Evolutionary conservation across 30 jellyfish, hydroid and myxozoan species (phyloP).

Genomic region (Aurelia aurita complex sp. Pacific): DNA sequence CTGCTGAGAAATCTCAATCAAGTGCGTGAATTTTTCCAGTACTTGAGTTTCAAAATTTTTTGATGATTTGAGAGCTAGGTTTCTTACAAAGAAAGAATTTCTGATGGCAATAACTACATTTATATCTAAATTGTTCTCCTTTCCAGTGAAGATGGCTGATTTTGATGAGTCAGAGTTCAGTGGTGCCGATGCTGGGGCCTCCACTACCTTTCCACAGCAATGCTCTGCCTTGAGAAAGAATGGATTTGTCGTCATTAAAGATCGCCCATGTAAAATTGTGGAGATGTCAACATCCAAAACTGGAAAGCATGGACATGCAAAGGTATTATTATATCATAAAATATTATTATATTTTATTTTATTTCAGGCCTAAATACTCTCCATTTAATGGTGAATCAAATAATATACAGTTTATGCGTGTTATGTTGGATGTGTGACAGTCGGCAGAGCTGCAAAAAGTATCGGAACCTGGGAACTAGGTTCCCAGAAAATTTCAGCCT

Average conservation of each 20-base stretch:
- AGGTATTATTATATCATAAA: constrained; percentile 29
- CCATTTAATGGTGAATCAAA: too few species aligned
- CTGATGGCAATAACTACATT: too few species aligned
- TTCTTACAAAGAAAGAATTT: too few species aligned
- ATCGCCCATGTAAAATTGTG: constrained; percentile 96
- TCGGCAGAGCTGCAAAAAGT: too few species aligned
- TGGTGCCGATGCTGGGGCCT: constrained; percentile 92
- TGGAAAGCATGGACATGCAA: constrained; percentile 99
- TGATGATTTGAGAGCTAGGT: too few species aligned
- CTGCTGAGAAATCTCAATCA: too few species aligned
- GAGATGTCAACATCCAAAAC: constrained; percentile 99
- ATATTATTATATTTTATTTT: not conserved
- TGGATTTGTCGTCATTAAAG: constrained; percentile 89
- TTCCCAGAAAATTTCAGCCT: too few species aligned
- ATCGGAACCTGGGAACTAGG: too few species aligned
- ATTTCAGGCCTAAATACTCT: not conserved
- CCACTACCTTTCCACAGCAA: constrained; percentile 91
- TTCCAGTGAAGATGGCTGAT: constrained; percentile 52
- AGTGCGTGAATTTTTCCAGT: too few species aligned
- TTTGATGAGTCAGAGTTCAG: constrained; percentile 79
- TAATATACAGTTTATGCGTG: too few species aligned
- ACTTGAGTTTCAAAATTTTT: too few species aligned
- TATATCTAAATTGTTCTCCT: not conserved
- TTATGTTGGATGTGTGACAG: too few species aligned
- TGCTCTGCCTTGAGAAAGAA: constrained; percentile 96